Evolutionary conservation across 2,797 vertebrate genomes (phyloP).

Genomic region (Aeoliscus strigatus): DNA sequence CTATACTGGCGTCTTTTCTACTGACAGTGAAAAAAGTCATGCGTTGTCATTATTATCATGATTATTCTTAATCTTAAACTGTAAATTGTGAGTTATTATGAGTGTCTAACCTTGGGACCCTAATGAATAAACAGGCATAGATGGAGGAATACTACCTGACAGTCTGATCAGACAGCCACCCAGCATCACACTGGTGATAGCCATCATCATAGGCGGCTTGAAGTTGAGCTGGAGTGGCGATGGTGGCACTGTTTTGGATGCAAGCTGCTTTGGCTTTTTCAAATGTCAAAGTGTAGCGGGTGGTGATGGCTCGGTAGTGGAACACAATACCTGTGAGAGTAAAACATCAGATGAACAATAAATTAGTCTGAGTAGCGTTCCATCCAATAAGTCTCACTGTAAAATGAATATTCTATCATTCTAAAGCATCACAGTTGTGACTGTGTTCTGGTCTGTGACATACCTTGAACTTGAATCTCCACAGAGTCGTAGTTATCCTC

Average conservation of each 20-base stretch:
- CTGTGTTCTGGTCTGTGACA: neutral
- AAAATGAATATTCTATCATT: no score
- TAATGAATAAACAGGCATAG: neutral
- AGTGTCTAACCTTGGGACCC: no score
- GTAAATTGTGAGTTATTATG: no score
- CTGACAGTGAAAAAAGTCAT: no score
- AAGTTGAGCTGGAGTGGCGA: constrained; percentile 90
- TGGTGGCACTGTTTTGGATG: constrained; percentile 87
- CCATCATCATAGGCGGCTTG: constrained; percentile 96
- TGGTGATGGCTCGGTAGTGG: constrained; percentile 94
- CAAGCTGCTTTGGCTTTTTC: constrained; percentile 91
- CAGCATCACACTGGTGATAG: constrained; percentile 95
- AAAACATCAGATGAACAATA: neutral
- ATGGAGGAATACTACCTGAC: constrained; percentile 78
- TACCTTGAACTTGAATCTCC: constrained; percentile 90
- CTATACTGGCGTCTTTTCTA: no score
- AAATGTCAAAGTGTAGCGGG: constrained; percentile 91
- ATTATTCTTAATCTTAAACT: no score
- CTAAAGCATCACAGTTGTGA: no score
- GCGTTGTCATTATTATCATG: no score
- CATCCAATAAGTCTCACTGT: no score
- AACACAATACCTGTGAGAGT: constrained; percentile 85
- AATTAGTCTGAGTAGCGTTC: no score
- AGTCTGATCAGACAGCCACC: constrained; percentile 96
- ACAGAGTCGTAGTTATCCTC: constrained; percentile 87